phyloP scores from a whole-genome alignment of 23 tunicate species.

The Phallusia fumigata region DNA sequence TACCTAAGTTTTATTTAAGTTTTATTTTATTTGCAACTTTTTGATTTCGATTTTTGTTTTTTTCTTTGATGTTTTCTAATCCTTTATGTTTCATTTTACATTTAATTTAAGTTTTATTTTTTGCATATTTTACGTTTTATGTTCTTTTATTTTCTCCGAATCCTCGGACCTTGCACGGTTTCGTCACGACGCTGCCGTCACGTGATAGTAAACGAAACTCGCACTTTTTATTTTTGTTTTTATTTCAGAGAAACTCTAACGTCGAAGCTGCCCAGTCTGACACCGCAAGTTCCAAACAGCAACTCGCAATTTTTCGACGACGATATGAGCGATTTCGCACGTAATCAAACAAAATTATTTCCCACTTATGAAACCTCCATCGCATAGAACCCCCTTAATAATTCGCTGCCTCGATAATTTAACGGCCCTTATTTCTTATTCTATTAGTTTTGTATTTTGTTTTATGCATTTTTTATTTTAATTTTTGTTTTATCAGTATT shows the following conservation, averaged over 20 bases:
- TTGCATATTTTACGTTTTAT: neutral
- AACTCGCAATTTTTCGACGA: constrained; percentile 11
- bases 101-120: neutral
- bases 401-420: too few species aligned
- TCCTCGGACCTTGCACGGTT: too few species aligned
- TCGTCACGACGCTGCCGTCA: too few species aligned
- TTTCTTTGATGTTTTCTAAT: too few species aligned
- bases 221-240: neutral
- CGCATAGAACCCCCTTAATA: neutral
- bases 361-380: neutral
- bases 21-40: too few species aligned
- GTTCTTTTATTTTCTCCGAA: neutral
- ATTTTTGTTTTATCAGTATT: neutral
- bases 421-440: neutral
- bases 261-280: constrained; percentile 34
- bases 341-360: neutral
- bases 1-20: too few species aligned
- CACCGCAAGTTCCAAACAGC: constrained; percentile 24
- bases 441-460: neutral
- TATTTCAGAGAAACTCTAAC: constrained; percentile 52
- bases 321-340: neutral
- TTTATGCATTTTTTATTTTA: neutral
- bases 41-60: too few species aligned
- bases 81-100: too few species aligned
- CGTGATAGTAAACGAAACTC: too few species aligned